Percentiles rank a stretch among this genome's conserved stretches.
Conservation (phyloP, 2,888 invertebrate genomes). For the Volucella zonaria region DNA sequence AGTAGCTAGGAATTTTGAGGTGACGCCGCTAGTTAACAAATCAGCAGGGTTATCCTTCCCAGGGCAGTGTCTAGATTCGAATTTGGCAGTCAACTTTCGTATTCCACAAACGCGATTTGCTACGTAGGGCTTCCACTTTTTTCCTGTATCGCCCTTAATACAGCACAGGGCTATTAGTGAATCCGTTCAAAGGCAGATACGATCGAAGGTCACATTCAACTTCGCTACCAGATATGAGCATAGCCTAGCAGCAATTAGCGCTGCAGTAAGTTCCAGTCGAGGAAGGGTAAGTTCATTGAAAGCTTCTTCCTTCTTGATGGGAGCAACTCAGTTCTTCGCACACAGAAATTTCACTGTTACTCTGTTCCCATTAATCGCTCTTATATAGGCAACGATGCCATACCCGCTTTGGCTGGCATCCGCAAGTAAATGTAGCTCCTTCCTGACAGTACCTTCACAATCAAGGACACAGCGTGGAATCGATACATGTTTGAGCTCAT, state of each 20-base stretch:
- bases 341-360: neutral
- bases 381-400: neutral
- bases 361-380: neutral
- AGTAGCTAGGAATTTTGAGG: constrained; percentile 1
- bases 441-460: no score
- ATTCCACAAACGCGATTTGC: constrained; percentile 23
- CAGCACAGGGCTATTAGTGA: neutral
- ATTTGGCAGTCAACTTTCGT: neutral
- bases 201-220: neutral
- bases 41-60: neutral
- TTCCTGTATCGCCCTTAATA: constrained; percentile 2
- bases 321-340: constrained; percentile 3
- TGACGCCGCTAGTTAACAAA: neutral
- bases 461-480: no score
- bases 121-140: constrained; percentile 34
- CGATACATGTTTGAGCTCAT: no score
- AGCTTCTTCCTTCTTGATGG: neutral
- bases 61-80: constrained; percentile 6
- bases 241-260: neutral
- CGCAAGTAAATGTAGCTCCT: no score
- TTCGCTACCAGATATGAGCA: neutral
- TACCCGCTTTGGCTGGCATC: neutral
- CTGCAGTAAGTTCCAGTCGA: neutral
- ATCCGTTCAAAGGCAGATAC: neutral
- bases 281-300: neutral